Percentiles rank a stretch among this genome's conserved stretches.
Conservation (phyloP, 1,140 invertebrate genomes). For the Delia radicum region DNA sequence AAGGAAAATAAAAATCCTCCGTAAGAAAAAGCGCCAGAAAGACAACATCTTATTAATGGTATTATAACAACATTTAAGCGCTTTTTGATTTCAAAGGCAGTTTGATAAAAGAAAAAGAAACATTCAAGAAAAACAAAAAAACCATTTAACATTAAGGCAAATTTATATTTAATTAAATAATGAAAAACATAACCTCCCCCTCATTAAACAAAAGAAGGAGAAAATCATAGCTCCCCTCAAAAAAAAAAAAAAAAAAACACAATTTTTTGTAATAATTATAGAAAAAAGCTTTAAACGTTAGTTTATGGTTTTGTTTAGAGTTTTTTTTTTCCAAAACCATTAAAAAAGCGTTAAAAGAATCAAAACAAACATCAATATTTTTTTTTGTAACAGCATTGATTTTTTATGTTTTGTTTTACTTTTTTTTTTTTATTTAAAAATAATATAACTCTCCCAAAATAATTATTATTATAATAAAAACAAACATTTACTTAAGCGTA, state of each 20-base stretch:
- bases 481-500: conserved; percentile 1
- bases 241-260: neutral
- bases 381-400: neutral
- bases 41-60: too few relatives aligned
- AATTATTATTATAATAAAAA: neutral
- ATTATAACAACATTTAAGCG: neutral
- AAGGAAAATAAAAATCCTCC: neutral
- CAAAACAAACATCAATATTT: neutral
- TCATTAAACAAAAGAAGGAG: neutral
- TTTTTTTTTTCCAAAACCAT: neutral
- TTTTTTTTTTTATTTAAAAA: neutral
- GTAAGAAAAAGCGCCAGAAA: neutral
- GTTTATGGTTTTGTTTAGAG: neutral
- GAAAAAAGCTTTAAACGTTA: neutral
- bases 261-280: neutral
- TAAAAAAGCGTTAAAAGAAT: neutral
- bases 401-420: too few relatives aligned
- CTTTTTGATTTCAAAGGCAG: neutral
- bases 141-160: neutral
- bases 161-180: conserved; percentile 6
- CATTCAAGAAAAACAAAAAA: neutral
- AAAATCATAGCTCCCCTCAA: neutral
- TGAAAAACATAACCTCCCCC: neutral
- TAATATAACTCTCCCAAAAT: neutral
- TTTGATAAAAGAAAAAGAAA: neutral